Evolutionary conservation across 2,888 invertebrate genomes (phyloP).

Genomic region (Dicycla oo): DNA sequence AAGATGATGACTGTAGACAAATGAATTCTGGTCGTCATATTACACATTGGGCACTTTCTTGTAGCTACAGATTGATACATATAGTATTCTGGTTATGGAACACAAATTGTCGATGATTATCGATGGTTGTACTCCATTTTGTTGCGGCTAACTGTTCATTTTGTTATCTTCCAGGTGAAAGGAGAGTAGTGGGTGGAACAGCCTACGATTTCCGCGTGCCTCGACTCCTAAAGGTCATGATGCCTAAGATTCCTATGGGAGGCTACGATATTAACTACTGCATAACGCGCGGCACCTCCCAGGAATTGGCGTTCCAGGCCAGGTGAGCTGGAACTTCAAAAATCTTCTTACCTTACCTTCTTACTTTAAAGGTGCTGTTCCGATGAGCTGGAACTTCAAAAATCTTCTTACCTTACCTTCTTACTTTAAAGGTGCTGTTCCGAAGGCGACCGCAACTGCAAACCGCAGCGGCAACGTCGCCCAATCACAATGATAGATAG

Average conservation of each 20-base stretch:
- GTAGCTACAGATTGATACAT: neutral
- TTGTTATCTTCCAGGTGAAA: conserved; percentile 89
- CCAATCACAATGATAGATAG: too few species aligned
- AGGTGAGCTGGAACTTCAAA: conserved; percentile 79
- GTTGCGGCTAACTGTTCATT: neutral
- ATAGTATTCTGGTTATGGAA: neutral
- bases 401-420: neutral
- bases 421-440: too few species aligned
- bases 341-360: neutral
- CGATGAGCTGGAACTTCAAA: conserved; percentile 66
- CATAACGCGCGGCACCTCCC: conserved; percentile 90
- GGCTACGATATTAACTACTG: conserved; percentile 97
- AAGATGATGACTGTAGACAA: too few species aligned
- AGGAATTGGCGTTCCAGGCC: conserved; percentile 91
- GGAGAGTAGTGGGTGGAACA: conserved; percentile 93
- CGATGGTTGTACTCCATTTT: neutral
- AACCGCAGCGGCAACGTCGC: neutral
- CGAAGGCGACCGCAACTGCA: neutral
- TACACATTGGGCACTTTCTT: neutral
- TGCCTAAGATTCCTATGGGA: conserved; percentile 92
- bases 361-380: too few species aligned
- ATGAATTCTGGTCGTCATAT: neutral
- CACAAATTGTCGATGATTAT: neutral
- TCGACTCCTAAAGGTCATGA: conserved; percentile 91
- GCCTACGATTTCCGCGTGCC: conserved; percentile 93